Conservation (phyloP, 2,888 invertebrate genomes). For the Amaurobius ferox region DNA sequence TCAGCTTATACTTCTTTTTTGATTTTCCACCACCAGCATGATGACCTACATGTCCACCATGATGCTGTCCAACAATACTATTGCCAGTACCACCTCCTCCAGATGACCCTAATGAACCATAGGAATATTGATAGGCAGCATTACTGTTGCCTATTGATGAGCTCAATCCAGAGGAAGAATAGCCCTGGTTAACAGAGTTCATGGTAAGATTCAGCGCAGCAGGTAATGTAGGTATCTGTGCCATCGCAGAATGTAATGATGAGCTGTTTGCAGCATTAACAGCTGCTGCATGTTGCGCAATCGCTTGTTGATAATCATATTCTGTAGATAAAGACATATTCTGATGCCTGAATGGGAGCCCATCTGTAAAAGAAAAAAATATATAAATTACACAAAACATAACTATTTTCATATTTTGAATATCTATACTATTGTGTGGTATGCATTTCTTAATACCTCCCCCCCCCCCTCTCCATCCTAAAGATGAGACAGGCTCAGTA, state of each 20-base stretch:
- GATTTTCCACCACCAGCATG: conserved; percentile 69
- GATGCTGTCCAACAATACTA: conserved; percentile 54
- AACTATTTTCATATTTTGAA: too few relatives aligned
- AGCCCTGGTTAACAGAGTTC: conserved; percentile 69
- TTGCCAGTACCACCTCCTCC: conserved; percentile 49
- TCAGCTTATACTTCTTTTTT: conserved; percentile 74
- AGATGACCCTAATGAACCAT: conserved; percentile 60
- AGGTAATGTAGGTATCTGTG: conserved; percentile 73
- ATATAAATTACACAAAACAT: too few relatives aligned
- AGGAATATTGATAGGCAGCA: conserved; percentile 65
- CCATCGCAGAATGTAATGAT: conserved; percentile 73
- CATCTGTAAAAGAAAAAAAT: conserved; percentile 44
- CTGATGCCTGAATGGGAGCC: conserved; percentile 70
- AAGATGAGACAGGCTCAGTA: too few relatives aligned
- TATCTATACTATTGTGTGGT: too few relatives aligned
- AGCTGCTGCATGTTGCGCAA: conserved; percentile 73
- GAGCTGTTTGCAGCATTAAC: conserved; percentile 72
- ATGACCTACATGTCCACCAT: conserved; percentile 58
- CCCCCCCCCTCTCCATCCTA: too few relatives aligned
- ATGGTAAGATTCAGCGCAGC: conserved; percentile 74
- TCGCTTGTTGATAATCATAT: conserved; percentile 72
- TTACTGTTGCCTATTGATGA: conserved; percentile 67
- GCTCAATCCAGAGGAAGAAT: conserved; percentile 43
- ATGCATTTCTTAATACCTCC: too few relatives aligned
- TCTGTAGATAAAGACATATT: conserved; percentile 69